Conservation (phyloP, 2,113 vertebrate genomes). For the Cavia porcellus region DNA sequence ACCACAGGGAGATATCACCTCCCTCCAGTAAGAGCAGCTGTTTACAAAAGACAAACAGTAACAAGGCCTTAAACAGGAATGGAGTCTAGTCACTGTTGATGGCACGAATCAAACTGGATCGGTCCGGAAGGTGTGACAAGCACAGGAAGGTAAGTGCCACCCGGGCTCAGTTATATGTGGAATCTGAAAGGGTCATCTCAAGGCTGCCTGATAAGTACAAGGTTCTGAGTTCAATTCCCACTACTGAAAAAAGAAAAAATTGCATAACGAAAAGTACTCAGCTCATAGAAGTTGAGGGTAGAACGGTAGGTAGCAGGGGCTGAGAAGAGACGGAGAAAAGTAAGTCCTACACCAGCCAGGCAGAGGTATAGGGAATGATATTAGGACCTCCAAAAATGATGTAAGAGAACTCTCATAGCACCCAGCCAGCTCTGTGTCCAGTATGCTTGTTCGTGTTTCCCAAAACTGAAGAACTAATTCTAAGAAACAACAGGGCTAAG, state of each 20-base stretch:
- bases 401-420: neutral
- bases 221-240: too few relatives aligned
- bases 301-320: neutral
- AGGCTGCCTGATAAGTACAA: too few relatives aligned
- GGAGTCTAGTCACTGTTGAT: too few relatives aligned
- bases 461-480: neutral
- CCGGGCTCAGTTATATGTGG: neutral
- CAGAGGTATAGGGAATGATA: neutral
- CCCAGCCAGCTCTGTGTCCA: neutral
- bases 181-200: neutral
- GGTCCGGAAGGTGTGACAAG: too few relatives aligned
- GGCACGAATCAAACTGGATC: neutral
- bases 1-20: neutral
- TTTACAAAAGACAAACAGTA: neutral
- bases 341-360: neutral
- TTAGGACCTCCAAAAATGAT: neutral
- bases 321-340: neutral
- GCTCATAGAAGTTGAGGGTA: neutral
- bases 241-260: too few relatives aligned
- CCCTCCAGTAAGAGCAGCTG: too few relatives aligned
- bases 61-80: neutral
- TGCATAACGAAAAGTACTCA: neutral
- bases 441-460: neutral
- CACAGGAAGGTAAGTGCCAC: neutral
- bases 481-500: neutral